Evolutionary conservation across 2,113 vertebrate genomes (phyloP), one percentile per base, ranked within the genome.

Genomic region (Odocoileus virginianus): DNA sequence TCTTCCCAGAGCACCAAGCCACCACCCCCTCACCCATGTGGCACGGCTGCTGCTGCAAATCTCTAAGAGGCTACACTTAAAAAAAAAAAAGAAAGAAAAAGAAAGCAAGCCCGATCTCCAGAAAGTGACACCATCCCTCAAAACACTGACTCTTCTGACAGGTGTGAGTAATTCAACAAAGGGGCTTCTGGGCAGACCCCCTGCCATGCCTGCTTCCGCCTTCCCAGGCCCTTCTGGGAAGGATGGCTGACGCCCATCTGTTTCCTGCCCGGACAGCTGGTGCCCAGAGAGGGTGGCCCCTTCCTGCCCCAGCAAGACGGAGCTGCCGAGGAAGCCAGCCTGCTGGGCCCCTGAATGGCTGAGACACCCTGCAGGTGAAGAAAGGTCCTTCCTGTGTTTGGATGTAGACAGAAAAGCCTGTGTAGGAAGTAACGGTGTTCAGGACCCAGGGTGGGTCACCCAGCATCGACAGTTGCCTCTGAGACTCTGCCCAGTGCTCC

Each of bases 51-150:
- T 7, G n/a, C 50, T 4, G 40, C 40, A n/a, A 17, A 6, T 23
- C n/a, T 67, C 1, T 15, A 74, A 67, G 28, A 57, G 81, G 54
- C 60, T 13, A 43, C n/a, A 36, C 17, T 43, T 52, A 2, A 83
- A 83, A 55, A 33, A 83, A 36, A 82, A 50, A 13, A 30, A n/a
- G n/a, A n/a, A 8, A 16, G 36, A 36, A 54, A 2, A 52, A 4
- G 13, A 27, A 21, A 13, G 25, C 6, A 11, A 4, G 11, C 25
- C 45, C 64, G 45, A 43, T 40, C 40, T 71, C 92, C 23, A 54
- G n/a, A 30, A 50, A 40, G 1, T 3, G 19, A 8, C 0, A 5
- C 1, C 3, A 60, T 1, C 10, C 30, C 43, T 28, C 1, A 5
- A 11, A 4, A 14, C 3, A 7, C 33, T 10, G 27, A 21, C 43